A percentile compares a stretch with the other conserved stretches of the same genome.
Evolutionary conservation across 2,113 vertebrate genomes (phyloP).

Genomic region (Mormyrus lacerda): DNA sequence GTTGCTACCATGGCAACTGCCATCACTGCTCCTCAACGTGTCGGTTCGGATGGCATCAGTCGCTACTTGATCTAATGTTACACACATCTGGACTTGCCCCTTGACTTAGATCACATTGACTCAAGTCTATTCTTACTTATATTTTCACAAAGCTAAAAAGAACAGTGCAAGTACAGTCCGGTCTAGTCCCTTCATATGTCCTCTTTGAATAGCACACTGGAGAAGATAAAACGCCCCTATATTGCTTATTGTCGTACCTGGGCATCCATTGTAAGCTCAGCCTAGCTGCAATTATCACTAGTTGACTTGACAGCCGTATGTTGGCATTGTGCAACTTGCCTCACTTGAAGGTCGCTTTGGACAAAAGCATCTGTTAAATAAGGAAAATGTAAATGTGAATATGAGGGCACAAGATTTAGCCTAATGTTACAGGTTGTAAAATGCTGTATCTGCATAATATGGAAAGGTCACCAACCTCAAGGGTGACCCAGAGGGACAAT

Average conservation of each 20-base stretch:
- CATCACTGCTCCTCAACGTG: constrained; percentile 16
- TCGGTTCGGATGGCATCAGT: constrained; percentile 6
- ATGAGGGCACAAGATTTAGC: background rate
- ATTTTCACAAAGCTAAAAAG: background rate
- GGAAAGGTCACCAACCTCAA: background rate
- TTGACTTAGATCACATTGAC: constrained; percentile 14
- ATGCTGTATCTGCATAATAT: background rate
- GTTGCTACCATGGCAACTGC: constrained; percentile 32
- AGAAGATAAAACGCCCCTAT: background rate
- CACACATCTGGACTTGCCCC: constrained; percentile 1
- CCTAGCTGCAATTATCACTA: background rate
- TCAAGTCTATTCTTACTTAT: constrained; percentile 12
- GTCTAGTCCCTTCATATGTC: background rate
- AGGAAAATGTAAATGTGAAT: background rate
- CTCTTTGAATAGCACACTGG: background rate
- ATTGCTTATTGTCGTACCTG: background rate
- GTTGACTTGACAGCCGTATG: background rate
- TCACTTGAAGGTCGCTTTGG: background rate
- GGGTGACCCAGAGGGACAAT: background rate
- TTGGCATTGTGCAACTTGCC: background rate
- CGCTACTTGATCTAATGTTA: background rate
- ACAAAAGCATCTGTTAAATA: background rate
- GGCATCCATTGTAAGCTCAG: background rate
- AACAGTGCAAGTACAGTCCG: background rate
- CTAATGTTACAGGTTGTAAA: background rate